Evolutionary conservation across 2,113 vertebrate genomes (phyloP).

Genomic region (Oncorhynchus clarkii): DNA sequence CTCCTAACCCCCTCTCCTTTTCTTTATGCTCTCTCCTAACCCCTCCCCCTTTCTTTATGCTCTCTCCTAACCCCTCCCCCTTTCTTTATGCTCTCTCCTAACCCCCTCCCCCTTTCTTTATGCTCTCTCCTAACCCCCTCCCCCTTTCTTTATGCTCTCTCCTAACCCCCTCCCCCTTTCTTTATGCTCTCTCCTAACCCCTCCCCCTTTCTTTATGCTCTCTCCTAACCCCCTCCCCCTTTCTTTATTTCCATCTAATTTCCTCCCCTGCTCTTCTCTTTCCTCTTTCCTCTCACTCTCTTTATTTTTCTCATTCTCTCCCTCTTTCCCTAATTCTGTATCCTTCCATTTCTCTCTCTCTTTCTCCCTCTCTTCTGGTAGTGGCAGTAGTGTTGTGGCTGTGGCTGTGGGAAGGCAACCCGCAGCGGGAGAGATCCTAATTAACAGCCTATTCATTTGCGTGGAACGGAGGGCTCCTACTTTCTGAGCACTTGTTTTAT

Average conservation of each 20-base stretch:
- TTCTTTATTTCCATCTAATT: not conserved
- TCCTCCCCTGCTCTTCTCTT: not conserved
- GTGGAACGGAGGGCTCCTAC: conserved; percentile 71
- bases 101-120: not conserved
- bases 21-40: not conserved
- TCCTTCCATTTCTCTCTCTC: conserved; percentile 19
- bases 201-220: not conserved
- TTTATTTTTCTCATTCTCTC: not conserved
- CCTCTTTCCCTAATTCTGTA: not conserved
- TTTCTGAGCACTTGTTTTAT: conserved; percentile 81
- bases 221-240: too few relatives aligned
- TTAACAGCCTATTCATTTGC: conserved; percentile 83
- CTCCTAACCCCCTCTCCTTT: too few relatives aligned
- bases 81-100: not conserved
- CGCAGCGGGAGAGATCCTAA: conserved; percentile 83
- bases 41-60: not conserved
- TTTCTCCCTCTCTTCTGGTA: conserved; percentile 28
- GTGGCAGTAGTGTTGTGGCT: conserved; percentile 67
- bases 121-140: not conserved
- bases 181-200: not conserved
- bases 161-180: too few relatives aligned
- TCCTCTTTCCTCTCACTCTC: not conserved
- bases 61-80: too few relatives aligned
- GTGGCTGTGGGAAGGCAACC: conserved; percentile 70
- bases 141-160: too few relatives aligned